phyloP scores from a whole-genome alignment of 1,140 invertebrate genomes.

The Oryctes rhinoceros region DNA sequence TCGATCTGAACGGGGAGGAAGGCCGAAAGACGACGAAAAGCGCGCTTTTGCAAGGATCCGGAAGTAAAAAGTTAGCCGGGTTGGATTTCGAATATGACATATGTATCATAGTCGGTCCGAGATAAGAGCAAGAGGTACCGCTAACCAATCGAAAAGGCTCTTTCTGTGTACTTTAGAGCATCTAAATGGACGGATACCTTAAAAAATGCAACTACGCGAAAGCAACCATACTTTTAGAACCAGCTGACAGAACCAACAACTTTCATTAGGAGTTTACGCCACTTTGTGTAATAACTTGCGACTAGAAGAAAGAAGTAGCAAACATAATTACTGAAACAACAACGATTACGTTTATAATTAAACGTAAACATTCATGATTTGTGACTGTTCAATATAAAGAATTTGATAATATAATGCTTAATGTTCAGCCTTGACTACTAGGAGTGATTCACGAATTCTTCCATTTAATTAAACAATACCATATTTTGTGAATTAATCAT shows the following conservation, averaged over 20 bases:
- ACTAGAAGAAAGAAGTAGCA: too few species aligned
- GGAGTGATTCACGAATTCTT: too few species aligned
- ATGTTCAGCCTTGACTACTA: too few species aligned
- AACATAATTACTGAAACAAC: too few species aligned
- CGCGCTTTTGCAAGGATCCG: background rate
- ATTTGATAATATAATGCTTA: too few species aligned
- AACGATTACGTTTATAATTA: too few species aligned
- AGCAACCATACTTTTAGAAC: background rate
- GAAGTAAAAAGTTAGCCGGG: conserved; percentile 20
- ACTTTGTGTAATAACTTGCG: background rate
- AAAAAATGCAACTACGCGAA: background rate
- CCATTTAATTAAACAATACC: too few species aligned
- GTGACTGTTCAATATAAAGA: too few species aligned
- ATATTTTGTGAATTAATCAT: too few species aligned
- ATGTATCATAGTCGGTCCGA: background rate
- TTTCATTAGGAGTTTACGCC: background rate
- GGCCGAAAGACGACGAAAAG: background rate
- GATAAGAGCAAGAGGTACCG: background rate
- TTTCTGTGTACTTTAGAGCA: background rate
- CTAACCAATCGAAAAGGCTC: background rate
- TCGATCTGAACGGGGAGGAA: background rate
- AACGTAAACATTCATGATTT: too few species aligned
- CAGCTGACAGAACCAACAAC: background rate
- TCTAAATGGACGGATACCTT: background rate
- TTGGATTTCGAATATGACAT: background rate